Evolutionary conservation across 2,113 vertebrate genomes (phyloP).

Genomic region (Rhynchopsitta pachyrhyncha): DNA sequence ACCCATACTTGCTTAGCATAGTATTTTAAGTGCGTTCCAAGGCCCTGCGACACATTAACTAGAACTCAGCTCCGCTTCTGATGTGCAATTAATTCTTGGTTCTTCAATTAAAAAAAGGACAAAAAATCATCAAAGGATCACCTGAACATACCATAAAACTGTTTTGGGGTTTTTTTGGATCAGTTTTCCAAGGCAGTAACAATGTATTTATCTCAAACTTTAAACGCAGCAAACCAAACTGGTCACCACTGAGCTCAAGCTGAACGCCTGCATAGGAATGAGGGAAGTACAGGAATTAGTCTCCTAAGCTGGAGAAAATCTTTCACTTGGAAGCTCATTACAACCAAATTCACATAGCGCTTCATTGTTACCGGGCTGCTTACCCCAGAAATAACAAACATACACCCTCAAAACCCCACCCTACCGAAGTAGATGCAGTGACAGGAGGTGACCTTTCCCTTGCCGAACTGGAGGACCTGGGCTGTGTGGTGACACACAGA

Average conservation of each 20-base stretch:
- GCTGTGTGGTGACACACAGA: fast-evolving
- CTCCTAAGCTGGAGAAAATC: not conserved
- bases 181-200: not conserved
- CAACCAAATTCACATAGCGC: not conserved
- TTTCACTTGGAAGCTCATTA: not conserved
- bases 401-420: not conserved
- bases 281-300: not conserved
- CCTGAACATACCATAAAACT: not conserved
- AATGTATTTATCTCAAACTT: not conserved
- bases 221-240: not conserved
- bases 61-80: not conserved
- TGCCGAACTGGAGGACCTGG: not conserved
- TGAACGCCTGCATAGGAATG: not conserved
- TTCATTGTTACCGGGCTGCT: not conserved
- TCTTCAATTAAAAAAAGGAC: not conserved
- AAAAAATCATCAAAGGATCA: not conserved
- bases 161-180: not conserved
- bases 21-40: not conserved
- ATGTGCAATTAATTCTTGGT: not conserved
- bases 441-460: not conserved
- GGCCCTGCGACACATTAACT: not conserved
- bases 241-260: not conserved
- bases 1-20: not conserved
- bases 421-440: not conserved
- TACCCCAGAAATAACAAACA: not conserved